Percentiles rank a stretch among this genome's conserved stretches.
phyloP scores from a whole-genome alignment of 2,888 invertebrate genomes.

The Taenaris catops region DNA sequence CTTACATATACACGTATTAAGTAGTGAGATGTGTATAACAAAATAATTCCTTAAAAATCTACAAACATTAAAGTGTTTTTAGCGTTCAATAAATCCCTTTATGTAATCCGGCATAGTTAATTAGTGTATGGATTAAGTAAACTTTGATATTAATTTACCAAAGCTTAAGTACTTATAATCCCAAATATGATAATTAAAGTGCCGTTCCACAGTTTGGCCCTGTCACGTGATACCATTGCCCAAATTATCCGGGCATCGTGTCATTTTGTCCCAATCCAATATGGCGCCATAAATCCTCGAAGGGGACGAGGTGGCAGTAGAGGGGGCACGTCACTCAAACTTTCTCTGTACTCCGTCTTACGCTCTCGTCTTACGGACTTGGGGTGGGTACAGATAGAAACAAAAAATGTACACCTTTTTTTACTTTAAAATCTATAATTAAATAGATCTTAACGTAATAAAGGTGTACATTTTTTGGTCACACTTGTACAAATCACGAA shows the following conservation, averaged over 20 bases:
- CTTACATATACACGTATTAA: too few species aligned
- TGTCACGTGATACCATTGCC: constrained; percentile 77
- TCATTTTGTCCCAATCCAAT: constrained; percentile 81
- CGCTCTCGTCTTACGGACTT: constrained; percentile 54
- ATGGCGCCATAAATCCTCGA: constrained; percentile 78
- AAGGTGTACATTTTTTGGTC: too few species aligned
- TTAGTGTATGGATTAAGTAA: constrained; percentile 7
- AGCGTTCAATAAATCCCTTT: too few species aligned
- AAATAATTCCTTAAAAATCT: too few species aligned
- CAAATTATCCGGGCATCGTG: constrained; percentile 79
- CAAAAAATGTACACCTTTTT: constrained; percentile 25
- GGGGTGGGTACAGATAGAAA: constrained; percentile 67
- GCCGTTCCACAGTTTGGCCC: constrained; percentile 64
- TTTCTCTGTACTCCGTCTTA: constrained; percentile 78
- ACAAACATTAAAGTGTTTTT: too few species aligned
- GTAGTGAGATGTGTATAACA: too few species aligned
- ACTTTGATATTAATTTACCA: constrained; percentile 15
- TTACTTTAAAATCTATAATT: too few species aligned
- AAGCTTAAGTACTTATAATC: constrained; percentile 24
- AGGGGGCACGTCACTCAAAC: constrained; percentile 79
- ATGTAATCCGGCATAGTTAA: not conserved
- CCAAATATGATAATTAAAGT: constrained; percentile 76
- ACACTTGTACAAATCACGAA: too few species aligned
- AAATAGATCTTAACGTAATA: too few species aligned
- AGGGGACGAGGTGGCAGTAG: constrained; percentile 50